These are phyloP conservation scores for Coenonympha glycerion DNA, from an alignment of 2,888 invertebrate species.

Conservation along the genomic window DNA sequence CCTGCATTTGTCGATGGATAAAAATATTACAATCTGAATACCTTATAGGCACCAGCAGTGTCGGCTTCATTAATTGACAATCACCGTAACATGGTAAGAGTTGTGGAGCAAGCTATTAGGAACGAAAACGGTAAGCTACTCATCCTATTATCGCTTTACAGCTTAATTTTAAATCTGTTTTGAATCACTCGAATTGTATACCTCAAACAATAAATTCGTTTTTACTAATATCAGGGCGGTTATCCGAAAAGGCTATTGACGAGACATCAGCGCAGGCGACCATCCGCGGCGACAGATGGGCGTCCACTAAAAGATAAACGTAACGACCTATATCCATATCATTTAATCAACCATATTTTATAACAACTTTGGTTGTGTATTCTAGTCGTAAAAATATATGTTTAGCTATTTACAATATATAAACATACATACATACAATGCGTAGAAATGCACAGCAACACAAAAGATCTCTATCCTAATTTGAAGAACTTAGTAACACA, in stretches of 20 bases:
- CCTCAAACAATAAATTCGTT: constrained; percentile 67
- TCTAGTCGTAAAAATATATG: constrained; percentile 77
- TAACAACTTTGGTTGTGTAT: constrained; percentile 78
- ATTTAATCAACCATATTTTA: constrained; percentile 76
- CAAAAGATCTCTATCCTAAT: constrained; percentile 66
- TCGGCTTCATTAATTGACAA: constrained; percentile 67
- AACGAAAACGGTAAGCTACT: constrained; percentile 57
- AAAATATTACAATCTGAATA: constrained; percentile 57
- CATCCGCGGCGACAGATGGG: constrained; percentile 47
- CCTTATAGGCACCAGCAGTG: constrained; percentile 50
- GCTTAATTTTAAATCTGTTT: constrained; percentile 30
- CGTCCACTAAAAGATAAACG: constrained; percentile 66
- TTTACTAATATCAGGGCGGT: constrained; percentile 72
- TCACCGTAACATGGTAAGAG: constrained; percentile 47
- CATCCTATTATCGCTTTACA: constrained; percentile 38
- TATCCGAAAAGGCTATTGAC: constrained; percentile 63
- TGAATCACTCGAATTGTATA: constrained; percentile 38
- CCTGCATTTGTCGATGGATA: constrained; percentile 58
- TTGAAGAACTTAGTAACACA: constrained; percentile 73
- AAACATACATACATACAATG: constrained; percentile 78
- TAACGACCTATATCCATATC: constrained; percentile 73
- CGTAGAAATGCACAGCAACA: constrained; percentile 75
- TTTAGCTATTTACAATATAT: constrained; percentile 75
- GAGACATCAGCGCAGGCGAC: constrained; percentile 56
- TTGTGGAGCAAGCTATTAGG: constrained; percentile 64